Conservation (phyloP, 2,113 vertebrate genomes). For the crab-eating macaque (Macaca fascicularis) region DNA sequence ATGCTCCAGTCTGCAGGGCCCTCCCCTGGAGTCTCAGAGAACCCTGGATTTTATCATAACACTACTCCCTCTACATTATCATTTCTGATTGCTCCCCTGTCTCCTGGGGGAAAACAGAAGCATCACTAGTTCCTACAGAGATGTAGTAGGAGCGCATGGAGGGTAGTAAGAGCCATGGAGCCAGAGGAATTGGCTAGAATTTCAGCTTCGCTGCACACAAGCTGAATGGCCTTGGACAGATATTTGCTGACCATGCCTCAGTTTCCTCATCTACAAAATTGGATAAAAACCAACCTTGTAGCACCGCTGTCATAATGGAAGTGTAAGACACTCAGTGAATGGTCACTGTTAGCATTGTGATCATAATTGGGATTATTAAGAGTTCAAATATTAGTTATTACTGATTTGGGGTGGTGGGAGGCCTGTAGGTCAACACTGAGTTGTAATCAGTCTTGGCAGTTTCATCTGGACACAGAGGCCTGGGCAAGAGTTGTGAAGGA, state of each 20-base stretch:
- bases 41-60: background rate
- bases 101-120: background rate
- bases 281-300: background rate
- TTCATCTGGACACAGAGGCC: background rate
- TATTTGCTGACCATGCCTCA: background rate
- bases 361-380: background rate
- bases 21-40: background rate
- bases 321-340: background rate
- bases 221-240: background rate
- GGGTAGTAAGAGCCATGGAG: background rate
- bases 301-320: rapidly evolving
- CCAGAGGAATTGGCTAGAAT: background rate
- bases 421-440: rapidly evolving
- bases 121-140: background rate
- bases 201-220: background rate
- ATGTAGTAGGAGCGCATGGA: background rate
- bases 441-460: background rate
- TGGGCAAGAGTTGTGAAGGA: background rate
- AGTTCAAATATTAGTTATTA: too few relatives aligned
- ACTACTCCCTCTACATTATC: background rate
- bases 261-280: background rate
- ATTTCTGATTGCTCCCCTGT: background rate
- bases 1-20: background rate
- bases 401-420: background rate
- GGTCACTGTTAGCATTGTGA: background rate